phyloP scores from a whole-genome alignment of 2,797 vertebrate genomes.

The Orientallactaga sibirica region DNA sequence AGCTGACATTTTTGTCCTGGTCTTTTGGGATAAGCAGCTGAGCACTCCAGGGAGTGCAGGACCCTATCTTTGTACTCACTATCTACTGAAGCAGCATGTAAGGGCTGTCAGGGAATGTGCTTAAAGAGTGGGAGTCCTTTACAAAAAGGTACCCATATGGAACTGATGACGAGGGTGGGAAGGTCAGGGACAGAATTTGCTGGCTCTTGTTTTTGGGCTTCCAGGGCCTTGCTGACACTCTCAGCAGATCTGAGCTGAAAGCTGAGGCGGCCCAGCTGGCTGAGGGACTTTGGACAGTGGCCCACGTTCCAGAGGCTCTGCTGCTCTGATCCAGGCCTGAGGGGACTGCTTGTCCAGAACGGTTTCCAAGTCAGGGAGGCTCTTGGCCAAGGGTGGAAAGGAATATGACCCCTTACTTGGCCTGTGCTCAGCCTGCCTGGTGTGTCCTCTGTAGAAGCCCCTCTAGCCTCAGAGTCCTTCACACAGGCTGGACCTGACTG shows the following conservation, averaged over 20 bases:
- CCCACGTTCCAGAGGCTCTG: conserved; percentile 23
- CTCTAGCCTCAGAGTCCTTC: neutral
- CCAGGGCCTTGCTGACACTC: neutral
- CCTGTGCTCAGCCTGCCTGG: neutral
- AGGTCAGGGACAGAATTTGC: neutral
- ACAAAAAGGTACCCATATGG: neutral
- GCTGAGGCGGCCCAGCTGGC: conserved; percentile 65
- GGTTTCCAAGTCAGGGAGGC: neutral
- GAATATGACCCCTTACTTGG: neutral
- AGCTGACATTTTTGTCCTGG: neutral
- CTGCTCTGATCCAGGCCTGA: conserved; percentile 2
- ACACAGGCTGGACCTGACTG: neutral
- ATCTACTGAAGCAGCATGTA: neutral
- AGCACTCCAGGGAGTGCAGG: neutral
- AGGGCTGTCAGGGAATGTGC: neutral
- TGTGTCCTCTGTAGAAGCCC: neutral
- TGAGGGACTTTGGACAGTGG: conserved; percentile 29
- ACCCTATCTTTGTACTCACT: neutral
- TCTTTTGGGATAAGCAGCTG: neutral
- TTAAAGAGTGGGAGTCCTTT: neutral
- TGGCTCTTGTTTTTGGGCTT: conserved; percentile 3
- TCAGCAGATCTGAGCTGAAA: conserved; percentile 47
- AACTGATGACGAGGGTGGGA: neutral
- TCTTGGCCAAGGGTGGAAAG: neutral
- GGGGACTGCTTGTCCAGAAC: conserved; percentile 47